Base-by-base conservation (phyloP, 2,113 vertebrate genomes). In the Nibea coibor region DNA sequence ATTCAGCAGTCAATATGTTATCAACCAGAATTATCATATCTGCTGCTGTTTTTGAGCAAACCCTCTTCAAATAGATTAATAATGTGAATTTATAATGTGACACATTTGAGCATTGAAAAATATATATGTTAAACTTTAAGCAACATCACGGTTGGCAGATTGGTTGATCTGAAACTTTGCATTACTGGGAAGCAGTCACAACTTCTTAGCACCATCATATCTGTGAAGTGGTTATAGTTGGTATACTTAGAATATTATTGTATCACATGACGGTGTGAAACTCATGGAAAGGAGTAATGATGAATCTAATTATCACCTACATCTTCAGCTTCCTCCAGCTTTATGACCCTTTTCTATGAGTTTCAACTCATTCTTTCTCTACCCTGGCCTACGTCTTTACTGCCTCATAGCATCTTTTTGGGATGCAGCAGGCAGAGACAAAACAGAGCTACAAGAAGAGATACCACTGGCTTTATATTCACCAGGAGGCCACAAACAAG, bases 1-100 rank as follows among this genome's bases (percentile, higher is more conserved):
- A 24, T 31, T 47, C 42, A 58, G n/a, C 45, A 53, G 31, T 39
- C 35, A 65, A 54, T 51, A 22, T 64, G 59, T 47, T 53, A 75
- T 54, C 59, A 42, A 19, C 56, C 8, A 16, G n/a, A 48, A 20
- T n/a, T 10, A 53, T 62, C 17, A 47, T 50, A 62, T 51, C 20
- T 61, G 42, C 54, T 68, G 28, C 28, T 53, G 28, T n/a, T 43
- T 70, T 56, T 17, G 20, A 22, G 64, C 65, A 20, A 19, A 10
- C 28, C 48, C 24, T 20, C 9, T 10, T 63, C 22, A 47, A 15
- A 48, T 28, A 54, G 16, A 12, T 62, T 31, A 5, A 31, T 31
- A 31, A 31, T 5, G 31, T 31, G 31, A 31, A n/a, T n/a, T n/a
- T n/a, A 31, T 31, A 31, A 31, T 5, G 31, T 31, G 31, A 31